A percentile compares a stretch with the other conserved stretches of the same genome.
These are phyloP conservation scores for Acanthosoma haemorrhoidale DNA, from an alignment of 2,888 invertebrate species.

Conservation along the genomic window DNA sequence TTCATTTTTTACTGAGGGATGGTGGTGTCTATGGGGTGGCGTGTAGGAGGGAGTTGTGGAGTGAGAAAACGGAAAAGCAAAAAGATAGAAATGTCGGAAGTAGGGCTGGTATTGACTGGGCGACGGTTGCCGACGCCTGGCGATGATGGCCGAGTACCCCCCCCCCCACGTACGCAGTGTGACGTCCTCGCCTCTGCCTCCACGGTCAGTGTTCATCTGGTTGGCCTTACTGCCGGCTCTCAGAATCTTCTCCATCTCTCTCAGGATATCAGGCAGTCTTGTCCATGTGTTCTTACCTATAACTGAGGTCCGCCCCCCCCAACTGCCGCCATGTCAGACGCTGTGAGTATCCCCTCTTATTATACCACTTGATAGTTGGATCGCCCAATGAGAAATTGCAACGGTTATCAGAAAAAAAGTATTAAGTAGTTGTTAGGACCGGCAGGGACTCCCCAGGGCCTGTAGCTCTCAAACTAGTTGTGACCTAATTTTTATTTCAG, in stretches of 20 bases:
- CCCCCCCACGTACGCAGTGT: not conserved
- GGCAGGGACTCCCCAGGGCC: too few species aligned
- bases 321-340: not conserved
- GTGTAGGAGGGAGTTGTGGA: too few species aligned
- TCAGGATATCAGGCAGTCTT: not conserved
- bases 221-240: not conserved
- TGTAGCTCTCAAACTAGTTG: too few species aligned
- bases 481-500: too few species aligned
- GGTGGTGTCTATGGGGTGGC: too few species aligned
- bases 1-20: too few species aligned
- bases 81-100: too few species aligned
- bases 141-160: not conserved
- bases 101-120: not conserved
- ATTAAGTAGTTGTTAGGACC: too few species aligned
- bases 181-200: not conserved
- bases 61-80: too few species aligned
- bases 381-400: too few species aligned
- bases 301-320: not conserved
- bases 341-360: slow-evolving; percentile 2
- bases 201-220: not conserved
- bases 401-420: too few species aligned
- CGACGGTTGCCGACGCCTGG: not conserved
- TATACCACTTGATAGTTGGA: too few species aligned
- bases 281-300: slow-evolving; percentile 6
- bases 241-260: not conserved